phyloP scores from a whole-genome alignment of 2,797 vertebrate species.

The Gobio occitaniae region DNA sequence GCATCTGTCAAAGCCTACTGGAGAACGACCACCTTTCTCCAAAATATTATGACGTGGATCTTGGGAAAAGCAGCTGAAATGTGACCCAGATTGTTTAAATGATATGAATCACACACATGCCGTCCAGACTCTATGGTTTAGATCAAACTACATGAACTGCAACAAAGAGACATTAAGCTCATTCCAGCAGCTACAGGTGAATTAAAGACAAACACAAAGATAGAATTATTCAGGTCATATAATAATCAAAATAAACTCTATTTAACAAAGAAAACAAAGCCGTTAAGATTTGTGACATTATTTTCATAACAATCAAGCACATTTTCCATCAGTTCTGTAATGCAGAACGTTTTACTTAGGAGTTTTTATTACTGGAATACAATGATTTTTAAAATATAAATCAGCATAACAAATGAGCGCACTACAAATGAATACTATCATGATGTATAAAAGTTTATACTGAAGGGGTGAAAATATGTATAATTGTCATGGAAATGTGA shows the following conservation, averaged over 20 bases:
- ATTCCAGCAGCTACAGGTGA: not conserved
- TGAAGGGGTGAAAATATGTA: not conserved
- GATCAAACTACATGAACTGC: not conserved
- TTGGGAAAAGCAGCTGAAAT: constrained; percentile 15
- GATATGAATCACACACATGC: no score
- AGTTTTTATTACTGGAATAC: not conserved
- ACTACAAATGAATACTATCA: not conserved
- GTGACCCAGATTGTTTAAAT: not conserved
- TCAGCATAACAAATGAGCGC: not conserved
- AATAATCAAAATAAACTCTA: not conserved
- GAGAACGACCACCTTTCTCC: not conserved
- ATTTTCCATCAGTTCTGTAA: not conserved
- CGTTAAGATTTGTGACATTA: not conserved
- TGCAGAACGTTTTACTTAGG: not conserved
- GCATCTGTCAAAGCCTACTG: not conserved
- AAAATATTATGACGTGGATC: not conserved
- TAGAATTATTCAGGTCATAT: constrained; percentile 1
- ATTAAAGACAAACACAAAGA: not conserved
- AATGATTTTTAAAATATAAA: not conserved
- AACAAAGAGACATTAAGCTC: not conserved
- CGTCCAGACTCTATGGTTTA: not conserved
- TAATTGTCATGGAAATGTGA: not conserved
- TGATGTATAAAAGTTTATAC: not conserved
- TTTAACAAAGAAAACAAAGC: not conserved
- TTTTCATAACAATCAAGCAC: not conserved